Evolutionary conservation across 1,140 invertebrate species (phyloP).

Genomic region (Drosophila kanapiae): DNA sequence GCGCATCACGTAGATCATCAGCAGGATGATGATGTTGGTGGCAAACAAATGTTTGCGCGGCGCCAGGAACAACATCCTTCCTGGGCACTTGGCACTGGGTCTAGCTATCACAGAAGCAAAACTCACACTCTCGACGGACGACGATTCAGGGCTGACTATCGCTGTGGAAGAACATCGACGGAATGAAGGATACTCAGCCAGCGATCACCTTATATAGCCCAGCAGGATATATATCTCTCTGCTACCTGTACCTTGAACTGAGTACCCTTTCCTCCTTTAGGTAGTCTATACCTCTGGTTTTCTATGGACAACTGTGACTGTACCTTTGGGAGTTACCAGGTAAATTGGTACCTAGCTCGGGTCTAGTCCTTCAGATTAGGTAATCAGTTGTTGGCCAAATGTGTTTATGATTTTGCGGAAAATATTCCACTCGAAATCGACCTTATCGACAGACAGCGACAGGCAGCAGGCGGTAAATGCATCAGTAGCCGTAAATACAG

Average conservation of each 20-base stretch:
- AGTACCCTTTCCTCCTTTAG: background rate
- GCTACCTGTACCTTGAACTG: background rate
- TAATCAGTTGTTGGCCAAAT: slow-evolving; percentile 53
- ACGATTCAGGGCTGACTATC: slow-evolving; percentile 25
- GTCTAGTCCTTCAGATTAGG: slow-evolving; percentile 64
- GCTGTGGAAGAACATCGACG: slow-evolving; percentile 52
- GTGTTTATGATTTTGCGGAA: slow-evolving; percentile 78
- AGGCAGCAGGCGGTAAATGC: slow-evolving; percentile 23
- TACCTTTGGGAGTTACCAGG: slow-evolving; percentile 20
- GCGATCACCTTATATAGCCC: slow-evolving; percentile 38
- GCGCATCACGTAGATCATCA: slow-evolving; percentile 75
- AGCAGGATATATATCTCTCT: too few species aligned
- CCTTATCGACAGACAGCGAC: slow-evolving; percentile 44
- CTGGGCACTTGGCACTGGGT: slow-evolving; percentile 50
- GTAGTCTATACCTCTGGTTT: slow-evolving; percentile 37
- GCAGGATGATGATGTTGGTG: slow-evolving; percentile 70
- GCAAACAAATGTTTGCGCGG: slow-evolving; percentile 78
- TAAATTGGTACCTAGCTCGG: slow-evolving; percentile 20
- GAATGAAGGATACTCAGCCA: slow-evolving; percentile 52
- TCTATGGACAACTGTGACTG: slow-evolving; percentile 15
- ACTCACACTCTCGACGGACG: slow-evolving; percentile 23
- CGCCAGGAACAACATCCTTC: slow-evolving; percentile 73
- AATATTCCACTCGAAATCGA: slow-evolving; percentile 53
- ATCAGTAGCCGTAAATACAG: slow-evolving; percentile 30
- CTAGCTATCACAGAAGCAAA: slow-evolving; percentile 64